Evolutionary conservation across 2,113 vertebrate species (phyloP), one percentile per base, ranked within the genome.

Genomic region (Orycteropus afer): DNA sequence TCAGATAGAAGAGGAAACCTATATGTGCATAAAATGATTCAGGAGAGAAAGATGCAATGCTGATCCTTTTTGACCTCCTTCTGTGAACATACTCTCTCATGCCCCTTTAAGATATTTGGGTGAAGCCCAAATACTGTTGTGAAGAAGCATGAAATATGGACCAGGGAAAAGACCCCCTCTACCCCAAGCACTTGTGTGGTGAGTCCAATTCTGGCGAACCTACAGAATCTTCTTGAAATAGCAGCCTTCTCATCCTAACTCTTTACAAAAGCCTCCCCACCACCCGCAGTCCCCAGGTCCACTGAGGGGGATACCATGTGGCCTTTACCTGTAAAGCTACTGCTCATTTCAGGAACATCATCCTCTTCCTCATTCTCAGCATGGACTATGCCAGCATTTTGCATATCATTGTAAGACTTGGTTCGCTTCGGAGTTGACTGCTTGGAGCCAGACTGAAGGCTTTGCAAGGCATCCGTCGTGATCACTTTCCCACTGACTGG

Each of bases 351-450:
- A 99, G 99, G 99, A 98, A 99, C 98, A 90, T 99, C 99, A 96
- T 99, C 99, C 97, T 99, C 99, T 96, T 99, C 99, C 97, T 99
- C 99, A 97, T 99, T 99, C 97, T 99, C 99, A 57, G 98, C 97
- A 78, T 99, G 98, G 98, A 98, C 99, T 99, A 99, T 98, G 99
- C 99, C 99, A 99, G 99, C 99, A 99, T 99, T 99, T 99, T 99
- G 99, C 99, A 99, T 99, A 98, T 99, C 99, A 99, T 99, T 99
- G 99, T 99, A 99, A 98, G 99, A 99, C 98, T 99, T 99, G 98
- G 98, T 98, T 98, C 99, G 99, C 98, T 99, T 99, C 92, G 99
- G 99, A 94, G 99, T 99, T 29, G 99, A 99, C 98, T 99, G 98
- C 98, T 99, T 99, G 96, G 99, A 99, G 98, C 99, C 99, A 95